Evolutionary conservation across 2,797 vertebrate genomes (phyloP), one percentile per base, ranked within the genome.

Genomic region (Rhynchotus rufescens): DNA sequence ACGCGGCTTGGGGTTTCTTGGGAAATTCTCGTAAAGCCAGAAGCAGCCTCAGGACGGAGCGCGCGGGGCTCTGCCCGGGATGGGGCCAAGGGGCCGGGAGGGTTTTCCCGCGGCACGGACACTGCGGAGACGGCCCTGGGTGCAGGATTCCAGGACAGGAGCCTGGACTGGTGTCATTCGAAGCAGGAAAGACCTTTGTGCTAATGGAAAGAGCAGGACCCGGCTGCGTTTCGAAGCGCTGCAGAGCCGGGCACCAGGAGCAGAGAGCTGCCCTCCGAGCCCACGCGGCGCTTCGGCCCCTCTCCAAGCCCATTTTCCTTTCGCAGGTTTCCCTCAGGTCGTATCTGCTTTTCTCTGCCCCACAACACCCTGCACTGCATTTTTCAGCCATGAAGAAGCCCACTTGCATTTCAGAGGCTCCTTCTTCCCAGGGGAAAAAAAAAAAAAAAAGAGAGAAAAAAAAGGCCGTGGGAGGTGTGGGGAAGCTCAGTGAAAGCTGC

Each of bases 401-500:
- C 85, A 87, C 91, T 94, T 93, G 90, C 91, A 93, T 42, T 95
- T 90, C 94, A 95, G 86, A 93, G 42, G 42, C 83, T 91, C 92
- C 94, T 95, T 93, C 90, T 96, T 94, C 94, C 94, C 71, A 90
- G 57, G 9, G 10, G 12, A 49, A 23, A 49, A 12, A 13, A 94
- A 84, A 94, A 95, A 96, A 95, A 94, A 21, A 22, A 47, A 22
- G 22, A 47, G 22, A 47, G 28, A 52, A 94, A 84, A 95, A 95
- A 96, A 95, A 94, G 92, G 96, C 84, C 81, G 95, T 96, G 93
- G 94, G 93, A 95, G 94, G 94, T 96, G 92, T 95, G 91, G 95
- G 93, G 94, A 96, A 96, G 95, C 95, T 96, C 80, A 96, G 91
- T 78, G 88, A 96, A 96, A 96, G 94, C 96, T 96, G 96, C 93